Conservation (phyloP, 2,113 vertebrate species). For the Ictidomys tridecemlineatus region DNA sequence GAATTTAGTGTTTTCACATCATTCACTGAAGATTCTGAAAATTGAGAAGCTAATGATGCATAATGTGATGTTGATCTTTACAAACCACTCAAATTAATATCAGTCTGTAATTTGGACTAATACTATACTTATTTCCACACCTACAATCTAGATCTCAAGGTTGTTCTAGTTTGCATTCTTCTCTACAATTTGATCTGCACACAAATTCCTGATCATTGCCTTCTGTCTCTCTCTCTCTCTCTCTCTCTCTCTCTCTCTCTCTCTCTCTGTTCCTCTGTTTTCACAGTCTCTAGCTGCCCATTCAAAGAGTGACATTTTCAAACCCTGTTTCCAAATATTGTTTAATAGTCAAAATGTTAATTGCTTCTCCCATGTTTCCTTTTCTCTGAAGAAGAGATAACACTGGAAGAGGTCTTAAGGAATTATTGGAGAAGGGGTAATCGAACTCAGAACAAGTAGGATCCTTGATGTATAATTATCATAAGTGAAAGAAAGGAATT, state of each 20-base stretch:
- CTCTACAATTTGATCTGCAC: not conserved
- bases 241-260: not conserved
- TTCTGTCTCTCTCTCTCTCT: not conserved
- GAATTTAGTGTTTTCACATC: not conserved
- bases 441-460: too few species aligned
- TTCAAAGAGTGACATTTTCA: not conserved
- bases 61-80: not conserved
- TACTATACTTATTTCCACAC: accelerated
- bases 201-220: accelerated
- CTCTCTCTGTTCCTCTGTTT: accelerated
- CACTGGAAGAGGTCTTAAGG: too few species aligned
- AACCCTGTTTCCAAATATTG: not conserved
- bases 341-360: not conserved
- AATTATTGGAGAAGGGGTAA: too few species aligned
- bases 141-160: not conserved
- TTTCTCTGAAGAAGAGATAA: too few species aligned
- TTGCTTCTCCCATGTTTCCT: too few species aligned
- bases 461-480: too few species aligned
- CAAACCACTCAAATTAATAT: not conserved
- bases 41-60: not conserved
- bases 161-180: not conserved
- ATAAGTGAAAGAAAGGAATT: too few species aligned
- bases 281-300: not conserved
- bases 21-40: not conserved
- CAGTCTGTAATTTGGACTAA: not conserved